A percentile compares a stretch with the other conserved stretches of the same genome.
phyloP scores from a whole-genome alignment of 2,113 vertebrate genomes.

The Cochlearius cochlearius region DNA sequence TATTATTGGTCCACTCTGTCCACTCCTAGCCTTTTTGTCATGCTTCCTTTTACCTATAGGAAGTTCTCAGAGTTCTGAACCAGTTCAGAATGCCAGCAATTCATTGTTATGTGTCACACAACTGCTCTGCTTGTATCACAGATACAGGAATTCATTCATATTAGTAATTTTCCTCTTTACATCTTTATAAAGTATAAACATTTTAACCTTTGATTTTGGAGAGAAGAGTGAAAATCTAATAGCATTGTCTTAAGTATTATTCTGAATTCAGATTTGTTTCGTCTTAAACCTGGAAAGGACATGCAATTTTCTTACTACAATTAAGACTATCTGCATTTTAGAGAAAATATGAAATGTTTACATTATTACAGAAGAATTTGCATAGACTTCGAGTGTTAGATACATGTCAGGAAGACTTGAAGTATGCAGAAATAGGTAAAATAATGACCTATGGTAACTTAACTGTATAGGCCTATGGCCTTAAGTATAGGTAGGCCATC shows the following conservation, averaged over 20 bases:
- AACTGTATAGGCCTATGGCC: not conserved
- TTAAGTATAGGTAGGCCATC: not conserved
- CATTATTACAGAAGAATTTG: not conserved
- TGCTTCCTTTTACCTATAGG: not conserved
- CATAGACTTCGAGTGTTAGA: not conserved
- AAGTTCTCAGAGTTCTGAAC: not conserved
- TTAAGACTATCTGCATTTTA: not conserved
- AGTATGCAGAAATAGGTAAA: not conserved
- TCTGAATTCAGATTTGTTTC: not conserved
- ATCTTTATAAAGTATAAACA: not conserved
- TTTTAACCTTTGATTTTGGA: not conserved
- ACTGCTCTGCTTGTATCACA: not conserved
- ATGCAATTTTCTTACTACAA: not conserved
- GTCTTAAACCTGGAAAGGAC: not conserved
- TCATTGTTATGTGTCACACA: not conserved
- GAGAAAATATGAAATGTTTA: not conserved
- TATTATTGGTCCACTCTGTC: rapidly evolving
- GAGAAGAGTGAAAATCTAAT: not conserved
- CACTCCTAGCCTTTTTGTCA: not conserved
- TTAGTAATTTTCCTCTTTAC: not conserved
- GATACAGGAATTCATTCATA: not conserved
- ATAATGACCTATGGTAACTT: not conserved
- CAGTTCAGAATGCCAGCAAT: not conserved
- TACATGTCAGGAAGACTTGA: not conserved
- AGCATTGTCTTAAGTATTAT: not conserved